phyloP scores from a whole-genome alignment of 2,888 invertebrate species.

The Heliconius aoede region DNA sequence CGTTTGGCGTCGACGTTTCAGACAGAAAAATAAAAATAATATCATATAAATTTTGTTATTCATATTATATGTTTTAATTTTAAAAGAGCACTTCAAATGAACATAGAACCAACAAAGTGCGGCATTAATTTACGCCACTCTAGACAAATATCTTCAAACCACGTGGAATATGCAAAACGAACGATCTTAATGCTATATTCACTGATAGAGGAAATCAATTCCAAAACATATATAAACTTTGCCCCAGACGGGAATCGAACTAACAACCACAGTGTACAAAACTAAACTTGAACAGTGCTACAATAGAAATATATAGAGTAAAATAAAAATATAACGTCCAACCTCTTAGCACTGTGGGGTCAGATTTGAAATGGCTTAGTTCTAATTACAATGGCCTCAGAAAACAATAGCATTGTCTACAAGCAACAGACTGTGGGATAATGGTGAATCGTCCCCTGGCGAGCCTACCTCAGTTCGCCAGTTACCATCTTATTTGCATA shows the following conservation, averaged over 20 bases:
- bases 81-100: no score
- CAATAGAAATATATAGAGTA: not conserved
- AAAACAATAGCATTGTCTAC: constrained; percentile 21
- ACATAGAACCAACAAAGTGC: no score
- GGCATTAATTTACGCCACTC: no score
- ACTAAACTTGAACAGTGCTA: not conserved
- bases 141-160: no score
- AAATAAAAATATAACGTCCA: not conserved
- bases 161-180: no score
- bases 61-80: no score
- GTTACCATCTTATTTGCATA: constrained; percentile 1
- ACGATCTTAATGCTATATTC: no score
- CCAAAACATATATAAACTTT: no score
- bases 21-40: no score
- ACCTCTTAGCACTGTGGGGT: not conserved
- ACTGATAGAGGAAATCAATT: no score
- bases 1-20: no score
- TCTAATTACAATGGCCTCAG: constrained; percentile 2
- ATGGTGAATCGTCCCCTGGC: constrained; percentile 18
- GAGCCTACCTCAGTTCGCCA: not conserved
- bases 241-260: not conserved
- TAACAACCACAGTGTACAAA: not conserved
- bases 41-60: no score
- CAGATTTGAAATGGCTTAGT: constrained; percentile 19
- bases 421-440: constrained; percentile 18